Conservation (phyloP, 2,113 vertebrate species). For the Taxidea taxus region DNA sequence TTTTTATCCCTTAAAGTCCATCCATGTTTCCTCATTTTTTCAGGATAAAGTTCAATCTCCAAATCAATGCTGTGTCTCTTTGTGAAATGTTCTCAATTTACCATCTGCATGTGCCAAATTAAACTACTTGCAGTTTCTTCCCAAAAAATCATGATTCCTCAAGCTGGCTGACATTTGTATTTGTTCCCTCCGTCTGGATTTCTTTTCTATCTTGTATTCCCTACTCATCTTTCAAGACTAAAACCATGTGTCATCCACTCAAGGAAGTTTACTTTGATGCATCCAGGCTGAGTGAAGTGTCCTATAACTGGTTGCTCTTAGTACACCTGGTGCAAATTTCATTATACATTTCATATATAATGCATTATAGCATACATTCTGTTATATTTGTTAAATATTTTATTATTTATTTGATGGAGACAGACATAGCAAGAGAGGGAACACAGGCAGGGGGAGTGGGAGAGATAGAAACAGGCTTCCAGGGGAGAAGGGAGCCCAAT, state of each 20-base stretch:
- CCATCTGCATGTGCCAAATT: background rate
- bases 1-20: background rate
- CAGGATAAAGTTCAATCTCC: background rate
- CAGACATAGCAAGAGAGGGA: no score
- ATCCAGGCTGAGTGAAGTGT: background rate
- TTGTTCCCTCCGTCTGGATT: background rate
- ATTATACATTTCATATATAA: background rate
- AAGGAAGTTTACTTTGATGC: background rate
- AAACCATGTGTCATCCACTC: background rate
- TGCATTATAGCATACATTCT: background rate
- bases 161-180: background rate
- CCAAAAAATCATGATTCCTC: background rate
- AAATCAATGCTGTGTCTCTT: background rate
- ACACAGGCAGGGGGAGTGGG: no score
- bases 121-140: background rate
- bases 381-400: background rate
- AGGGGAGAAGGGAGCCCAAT: no score
- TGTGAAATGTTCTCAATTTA: background rate
- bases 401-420: no score
- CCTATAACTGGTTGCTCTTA: background rate
- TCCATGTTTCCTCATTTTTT: background rate
- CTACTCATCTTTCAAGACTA: background rate
- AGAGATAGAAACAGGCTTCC: no score
- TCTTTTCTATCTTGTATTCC: background rate
- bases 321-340: background rate